Percentiles rank a stretch among this genome's conserved stretches.
Evolutionary conservation across 2,113 vertebrate species (phyloP).

Genomic region (Heterocephalus glaber): DNA sequence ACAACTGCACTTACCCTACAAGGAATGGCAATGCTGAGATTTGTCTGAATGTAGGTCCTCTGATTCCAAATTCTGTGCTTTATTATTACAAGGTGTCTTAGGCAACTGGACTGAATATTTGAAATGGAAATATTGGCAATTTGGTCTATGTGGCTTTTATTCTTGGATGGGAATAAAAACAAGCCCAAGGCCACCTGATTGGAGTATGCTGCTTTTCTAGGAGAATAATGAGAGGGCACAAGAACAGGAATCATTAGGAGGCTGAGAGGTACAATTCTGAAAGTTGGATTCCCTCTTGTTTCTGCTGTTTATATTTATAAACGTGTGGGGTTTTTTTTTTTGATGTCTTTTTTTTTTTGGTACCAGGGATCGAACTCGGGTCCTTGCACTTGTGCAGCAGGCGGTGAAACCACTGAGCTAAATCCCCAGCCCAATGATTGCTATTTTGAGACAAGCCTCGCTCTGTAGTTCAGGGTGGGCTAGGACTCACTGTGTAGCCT

Average conservation of each 20-base stretch:
- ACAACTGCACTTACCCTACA: neutral
- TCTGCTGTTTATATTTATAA: neutral
- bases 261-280: neutral
- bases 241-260: neutral
- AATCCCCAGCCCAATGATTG: too few species aligned
- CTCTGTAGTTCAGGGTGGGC: neutral
- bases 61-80: neutral
- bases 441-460: neutral
- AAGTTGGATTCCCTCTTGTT: neutral
- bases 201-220: neutral
- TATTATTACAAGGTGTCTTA: neutral
- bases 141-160: neutral
- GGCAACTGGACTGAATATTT: neutral
- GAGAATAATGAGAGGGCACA: neutral
- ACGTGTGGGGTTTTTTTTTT: neutral
- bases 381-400: too few species aligned
- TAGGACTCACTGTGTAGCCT: neutral
- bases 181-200: neutral
- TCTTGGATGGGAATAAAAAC: constrained; percentile 4
- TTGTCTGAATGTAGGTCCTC: constrained; percentile 23
- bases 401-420: too few species aligned
- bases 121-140: constrained; percentile 35
- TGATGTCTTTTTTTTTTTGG: too few species aligned
- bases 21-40: neutral
- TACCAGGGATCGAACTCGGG: too few species aligned